Conservation (phyloP, 2,113 vertebrate genomes). For the Paedocypris sp. region DNA sequence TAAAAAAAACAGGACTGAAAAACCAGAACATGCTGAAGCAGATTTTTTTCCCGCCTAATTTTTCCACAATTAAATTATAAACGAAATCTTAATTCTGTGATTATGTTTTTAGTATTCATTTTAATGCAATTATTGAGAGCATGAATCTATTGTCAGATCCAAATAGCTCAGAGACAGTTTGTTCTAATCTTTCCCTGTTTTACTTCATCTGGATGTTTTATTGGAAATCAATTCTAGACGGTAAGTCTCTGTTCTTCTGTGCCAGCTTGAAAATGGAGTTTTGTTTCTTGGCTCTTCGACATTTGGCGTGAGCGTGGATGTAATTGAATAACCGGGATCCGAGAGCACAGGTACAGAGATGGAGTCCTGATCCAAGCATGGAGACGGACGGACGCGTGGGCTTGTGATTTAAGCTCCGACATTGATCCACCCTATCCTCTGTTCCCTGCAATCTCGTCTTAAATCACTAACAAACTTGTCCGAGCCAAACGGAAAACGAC, state of each 20-base stretch:
- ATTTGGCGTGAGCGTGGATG: not conserved
- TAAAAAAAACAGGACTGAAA: no score
- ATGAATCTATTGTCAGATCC: no score
- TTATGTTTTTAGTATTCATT: no score
- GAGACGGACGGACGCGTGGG: no score
- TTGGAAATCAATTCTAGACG: slow-evolving; percentile 36
- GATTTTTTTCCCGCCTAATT: no score
- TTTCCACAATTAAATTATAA: no score
- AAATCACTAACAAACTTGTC: slow-evolving; percentile 5
- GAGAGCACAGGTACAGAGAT: not conserved
- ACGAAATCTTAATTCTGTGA: no score
- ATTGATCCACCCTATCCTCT: not conserved
- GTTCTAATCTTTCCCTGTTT: not conserved
- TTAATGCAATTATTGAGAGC: not conserved
- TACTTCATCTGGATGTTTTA: not conserved
- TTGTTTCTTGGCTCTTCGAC: not conserved
- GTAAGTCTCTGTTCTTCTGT: slow-evolving; percentile 19
- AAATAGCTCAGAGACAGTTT: not conserved
- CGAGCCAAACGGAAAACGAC: slow-evolving; percentile 2
- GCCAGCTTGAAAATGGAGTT: slow-evolving; percentile 8
- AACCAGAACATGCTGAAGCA: no score
- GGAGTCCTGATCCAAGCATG: not conserved
- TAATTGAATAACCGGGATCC: not conserved
- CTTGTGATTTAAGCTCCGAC: not conserved
- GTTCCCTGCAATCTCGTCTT: not conserved